Conservation (phyloP, 2,797 vertebrate genomes). For the Coreius guichenoti region DNA sequence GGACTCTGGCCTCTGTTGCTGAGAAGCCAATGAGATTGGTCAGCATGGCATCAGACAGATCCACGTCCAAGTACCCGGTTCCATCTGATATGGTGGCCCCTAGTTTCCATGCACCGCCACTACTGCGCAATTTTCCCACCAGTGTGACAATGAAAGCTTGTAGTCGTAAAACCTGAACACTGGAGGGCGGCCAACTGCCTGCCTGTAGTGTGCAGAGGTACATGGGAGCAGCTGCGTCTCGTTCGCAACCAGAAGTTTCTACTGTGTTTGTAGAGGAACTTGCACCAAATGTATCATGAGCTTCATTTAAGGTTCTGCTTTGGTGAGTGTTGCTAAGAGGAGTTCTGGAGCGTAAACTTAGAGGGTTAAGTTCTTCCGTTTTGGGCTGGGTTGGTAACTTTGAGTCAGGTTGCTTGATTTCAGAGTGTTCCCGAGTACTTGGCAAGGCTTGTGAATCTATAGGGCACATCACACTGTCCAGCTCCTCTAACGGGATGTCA, state of each 20-base stretch:
- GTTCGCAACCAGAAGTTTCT: constrained; percentile 16
- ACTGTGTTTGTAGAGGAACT: neutral
- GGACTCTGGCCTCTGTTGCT: constrained; percentile 82
- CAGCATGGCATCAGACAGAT: constrained; percentile 87
- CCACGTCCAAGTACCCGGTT: constrained; percentile 89
- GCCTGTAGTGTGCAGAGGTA: constrained; percentile 85
- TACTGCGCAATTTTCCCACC: constrained; percentile 85
- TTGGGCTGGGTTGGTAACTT: neutral
- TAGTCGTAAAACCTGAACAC: constrained; percentile 75
- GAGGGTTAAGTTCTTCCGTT: constrained; percentile 10
- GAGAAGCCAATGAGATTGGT: constrained; percentile 90
- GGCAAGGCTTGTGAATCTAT: constrained; percentile 22
- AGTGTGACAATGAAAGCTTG: constrained; percentile 97
- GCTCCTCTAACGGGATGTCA: constrained; percentile 85
- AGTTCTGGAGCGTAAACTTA: neutral
- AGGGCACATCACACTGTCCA: constrained; percentile 80
- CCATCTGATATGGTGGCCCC: constrained; percentile 91
- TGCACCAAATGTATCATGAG: constrained; percentile 34
- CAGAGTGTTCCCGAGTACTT: constrained; percentile 66
- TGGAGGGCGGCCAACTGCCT: constrained; percentile 57
- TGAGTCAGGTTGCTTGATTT: neutral
- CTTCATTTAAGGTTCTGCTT: neutral
- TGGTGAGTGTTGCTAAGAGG: neutral
- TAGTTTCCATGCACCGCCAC: constrained; percentile 82
- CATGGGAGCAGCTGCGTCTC: constrained; percentile 81